Conservation (phyloP, 2,113 vertebrate genomes). For the Sula dactylatra region DNA sequence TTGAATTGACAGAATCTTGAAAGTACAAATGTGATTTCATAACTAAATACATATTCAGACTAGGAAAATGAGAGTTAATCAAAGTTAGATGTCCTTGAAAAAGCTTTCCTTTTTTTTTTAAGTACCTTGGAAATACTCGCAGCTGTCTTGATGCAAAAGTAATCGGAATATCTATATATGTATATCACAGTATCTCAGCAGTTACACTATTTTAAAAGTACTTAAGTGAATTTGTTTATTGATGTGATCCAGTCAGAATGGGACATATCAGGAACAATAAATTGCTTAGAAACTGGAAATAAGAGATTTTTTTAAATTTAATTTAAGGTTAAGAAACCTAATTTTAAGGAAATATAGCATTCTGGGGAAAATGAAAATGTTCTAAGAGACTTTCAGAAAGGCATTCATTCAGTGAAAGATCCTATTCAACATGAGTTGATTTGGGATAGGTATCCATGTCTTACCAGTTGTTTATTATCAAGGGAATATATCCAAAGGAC, state of each 20-base stretch:
- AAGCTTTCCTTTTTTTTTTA: neutral
- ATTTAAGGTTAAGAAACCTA: neutral
- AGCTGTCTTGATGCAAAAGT: neutral
- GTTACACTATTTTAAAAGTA: neutral
- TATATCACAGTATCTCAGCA: neutral
- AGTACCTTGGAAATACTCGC: neutral
- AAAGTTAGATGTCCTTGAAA: neutral
- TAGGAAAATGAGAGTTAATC: constrained; percentile 27
- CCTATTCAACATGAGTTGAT: neutral
- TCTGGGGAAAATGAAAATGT: neutral
- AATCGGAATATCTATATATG: neutral
- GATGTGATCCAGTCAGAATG: neutral
- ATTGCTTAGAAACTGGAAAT: neutral
- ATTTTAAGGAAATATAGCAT: neutral
- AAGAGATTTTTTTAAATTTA: neutral
- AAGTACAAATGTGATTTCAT: constrained; percentile 17
- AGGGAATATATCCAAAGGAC: neutral
- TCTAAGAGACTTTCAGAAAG: neutral
- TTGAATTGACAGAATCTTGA: neutral
- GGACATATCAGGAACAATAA: neutral
- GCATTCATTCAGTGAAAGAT: neutral
- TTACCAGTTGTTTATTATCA: neutral
- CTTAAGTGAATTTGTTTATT: neutral
- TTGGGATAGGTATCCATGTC: neutral
- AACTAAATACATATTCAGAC: constrained; percentile 37